Conservation (phyloP, 2,888 invertebrate species). For the Chrysina gloriosa region DNA sequence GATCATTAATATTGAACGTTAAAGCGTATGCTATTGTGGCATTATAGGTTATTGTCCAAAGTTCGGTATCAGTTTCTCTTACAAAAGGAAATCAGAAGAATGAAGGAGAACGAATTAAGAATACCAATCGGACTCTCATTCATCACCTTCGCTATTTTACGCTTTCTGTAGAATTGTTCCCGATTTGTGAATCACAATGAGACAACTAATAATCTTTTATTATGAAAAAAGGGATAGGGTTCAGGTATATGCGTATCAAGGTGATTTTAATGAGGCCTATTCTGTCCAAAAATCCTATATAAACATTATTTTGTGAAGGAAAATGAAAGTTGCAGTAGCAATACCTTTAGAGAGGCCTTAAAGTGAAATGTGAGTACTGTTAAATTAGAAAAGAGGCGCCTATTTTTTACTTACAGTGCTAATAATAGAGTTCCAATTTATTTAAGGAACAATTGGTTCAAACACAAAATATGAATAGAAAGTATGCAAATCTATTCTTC, state of each 20-base stretch:
- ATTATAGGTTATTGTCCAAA: conserved; percentile 43
- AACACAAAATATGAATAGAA: too few relatives aligned
- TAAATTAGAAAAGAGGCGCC: too few relatives aligned
- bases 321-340: conserved; percentile 20
- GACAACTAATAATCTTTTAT: conserved; percentile 35
- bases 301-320: conserved; percentile 23
- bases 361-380: not conserved
- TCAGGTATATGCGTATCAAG: not conserved
- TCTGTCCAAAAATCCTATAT: conserved; percentile 17
- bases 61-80: conserved; percentile 35
- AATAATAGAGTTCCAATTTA: too few relatives aligned
- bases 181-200: conserved; percentile 41
- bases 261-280: conserved; percentile 26
- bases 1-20: conserved; percentile 43
- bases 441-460: too few relatives aligned
- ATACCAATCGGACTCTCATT: conserved; percentile 45
- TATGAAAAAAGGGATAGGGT: not conserved
- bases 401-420: too few relatives aligned
- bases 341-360: not conserved
- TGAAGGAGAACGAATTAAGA: conserved; percentile 47
- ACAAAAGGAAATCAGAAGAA: conserved; percentile 26
- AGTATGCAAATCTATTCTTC: too few relatives aligned
- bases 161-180: conserved; percentile 48
- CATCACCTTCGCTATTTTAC: conserved; percentile 51
- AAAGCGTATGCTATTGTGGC: conserved; percentile 41